Percentiles rank a stretch among this genome's conserved stretches.
Conservation (phyloP, 2,888 invertebrate species). For the Pheosia gnoma region DNA sequence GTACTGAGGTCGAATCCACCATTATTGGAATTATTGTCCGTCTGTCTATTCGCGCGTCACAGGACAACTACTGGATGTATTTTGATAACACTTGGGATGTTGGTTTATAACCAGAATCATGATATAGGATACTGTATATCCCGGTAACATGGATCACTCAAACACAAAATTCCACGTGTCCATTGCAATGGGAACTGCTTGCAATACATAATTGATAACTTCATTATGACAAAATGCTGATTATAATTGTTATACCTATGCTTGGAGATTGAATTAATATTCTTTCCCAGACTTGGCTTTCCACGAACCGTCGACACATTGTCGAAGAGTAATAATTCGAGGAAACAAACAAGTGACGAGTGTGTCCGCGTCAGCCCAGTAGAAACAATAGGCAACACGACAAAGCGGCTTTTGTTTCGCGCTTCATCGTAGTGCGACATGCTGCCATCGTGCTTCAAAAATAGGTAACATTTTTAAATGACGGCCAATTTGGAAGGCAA, state of each 20-base stretch:
- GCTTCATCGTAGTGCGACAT: conserved; percentile 35
- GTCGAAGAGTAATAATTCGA: conserved; percentile 39
- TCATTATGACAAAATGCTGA: background rate
- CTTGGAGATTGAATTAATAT: background rate
- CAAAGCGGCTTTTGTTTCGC: conserved; percentile 43
- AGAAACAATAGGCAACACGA: conserved; percentile 37
- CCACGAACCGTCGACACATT: background rate
- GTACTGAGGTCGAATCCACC: too few relatives aligned
- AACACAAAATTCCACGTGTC: too few relatives aligned
- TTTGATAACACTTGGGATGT: too few relatives aligned
- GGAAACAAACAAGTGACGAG: conserved; percentile 40
- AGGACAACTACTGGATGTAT: too few relatives aligned
- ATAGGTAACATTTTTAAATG: conserved; percentile 14
- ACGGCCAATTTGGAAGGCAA: conserved; percentile 2
- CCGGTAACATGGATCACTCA: too few relatives aligned
- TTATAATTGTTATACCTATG: background rate
- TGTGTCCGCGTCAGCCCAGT: conserved; percentile 16
- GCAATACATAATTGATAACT: too few relatives aligned
- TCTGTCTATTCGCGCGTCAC: too few relatives aligned
- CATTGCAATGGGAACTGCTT: too few relatives aligned
- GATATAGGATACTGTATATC: too few relatives aligned
- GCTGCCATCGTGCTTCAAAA: conserved; percentile 18
- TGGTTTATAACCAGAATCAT: too few relatives aligned
- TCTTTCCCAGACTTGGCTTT: background rate
- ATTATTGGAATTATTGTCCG: too few relatives aligned